Conservation (phyloP, 2,113 vertebrate species). For the Loxodonta africana region DNA sequence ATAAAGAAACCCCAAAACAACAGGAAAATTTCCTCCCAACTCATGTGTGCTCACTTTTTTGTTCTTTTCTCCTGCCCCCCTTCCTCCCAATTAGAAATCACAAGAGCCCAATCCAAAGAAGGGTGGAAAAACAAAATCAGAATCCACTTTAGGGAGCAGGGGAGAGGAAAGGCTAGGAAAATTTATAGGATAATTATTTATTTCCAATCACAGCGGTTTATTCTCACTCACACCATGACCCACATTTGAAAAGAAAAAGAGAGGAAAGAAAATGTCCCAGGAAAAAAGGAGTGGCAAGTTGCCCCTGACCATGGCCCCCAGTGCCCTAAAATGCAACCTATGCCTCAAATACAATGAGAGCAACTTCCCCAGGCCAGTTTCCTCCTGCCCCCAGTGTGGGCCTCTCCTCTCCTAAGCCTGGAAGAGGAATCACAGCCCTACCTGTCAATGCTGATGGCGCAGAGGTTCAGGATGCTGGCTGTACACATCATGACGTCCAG, state of each 20-base stretch:
- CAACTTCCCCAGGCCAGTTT: too few species aligned
- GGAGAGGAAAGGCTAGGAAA: not conserved
- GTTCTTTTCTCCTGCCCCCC: not conserved
- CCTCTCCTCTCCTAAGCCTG: not conserved
- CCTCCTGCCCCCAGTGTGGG: not conserved
- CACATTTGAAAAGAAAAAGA: conserved; percentile 38
- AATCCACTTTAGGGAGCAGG: not conserved
- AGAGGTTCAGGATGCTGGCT: conserved; percentile 98
- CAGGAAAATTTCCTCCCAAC: not conserved
- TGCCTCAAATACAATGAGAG: not conserved
- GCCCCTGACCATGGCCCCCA: not conserved
- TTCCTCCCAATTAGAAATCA: conserved; percentile 29
- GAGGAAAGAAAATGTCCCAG: not conserved
- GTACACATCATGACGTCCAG: conserved; percentile 99
- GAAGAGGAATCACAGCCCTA: conserved; percentile 81
- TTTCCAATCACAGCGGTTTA: not conserved
- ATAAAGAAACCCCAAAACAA: not conserved
- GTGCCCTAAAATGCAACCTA: not conserved
- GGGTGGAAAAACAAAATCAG: not conserved
- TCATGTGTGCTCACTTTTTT: not conserved
- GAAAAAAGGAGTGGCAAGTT: not conserved
- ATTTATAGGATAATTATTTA: not conserved
- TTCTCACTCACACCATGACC: not conserved
- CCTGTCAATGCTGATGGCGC: conserved; percentile 99
- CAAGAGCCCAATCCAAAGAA: not conserved